A percentile compares a stretch with the other conserved stretches of the same genome.
Conservation (phyloP, 2,113 vertebrate species). For the Poeciliopsis turrubarensis region DNA sequence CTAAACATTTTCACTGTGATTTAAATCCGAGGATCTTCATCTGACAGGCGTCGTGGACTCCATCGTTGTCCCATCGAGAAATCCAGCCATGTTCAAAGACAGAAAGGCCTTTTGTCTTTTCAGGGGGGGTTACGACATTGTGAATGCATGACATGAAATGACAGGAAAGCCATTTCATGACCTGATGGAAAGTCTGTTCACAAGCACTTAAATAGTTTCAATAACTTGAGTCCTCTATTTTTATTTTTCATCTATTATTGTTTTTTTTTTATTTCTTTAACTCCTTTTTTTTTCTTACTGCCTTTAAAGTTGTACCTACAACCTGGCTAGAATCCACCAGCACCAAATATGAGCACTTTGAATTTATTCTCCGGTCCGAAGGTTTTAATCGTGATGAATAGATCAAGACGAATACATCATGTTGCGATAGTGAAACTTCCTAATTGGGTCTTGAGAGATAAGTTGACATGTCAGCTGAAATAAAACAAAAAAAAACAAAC, state of each 20-base stretch:
- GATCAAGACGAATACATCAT: not conserved
- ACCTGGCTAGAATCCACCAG: not conserved
- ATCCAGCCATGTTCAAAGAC: not conserved
- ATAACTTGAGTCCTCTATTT: not conserved
- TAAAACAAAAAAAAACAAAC: not conserved
- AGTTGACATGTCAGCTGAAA: constrained; percentile 1
- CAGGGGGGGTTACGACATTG: not conserved
- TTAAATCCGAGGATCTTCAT: too few relatives aligned
- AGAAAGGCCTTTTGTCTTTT: not conserved
- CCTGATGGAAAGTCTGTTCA: not conserved
- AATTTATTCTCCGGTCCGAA: not conserved
- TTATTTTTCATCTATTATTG: too few relatives aligned
- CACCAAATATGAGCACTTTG: not conserved
- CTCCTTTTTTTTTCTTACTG: not conserved
- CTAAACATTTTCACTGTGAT: too few relatives aligned
- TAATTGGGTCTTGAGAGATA: not conserved
- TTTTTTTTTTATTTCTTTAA: not conserved
- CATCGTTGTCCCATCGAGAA: too few relatives aligned
- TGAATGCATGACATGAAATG: not conserved
- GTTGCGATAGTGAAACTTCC: constrained; percentile 56
- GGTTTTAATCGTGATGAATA: not conserved
- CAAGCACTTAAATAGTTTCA: not conserved
- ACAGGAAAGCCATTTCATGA: not conserved
- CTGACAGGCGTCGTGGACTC: too few relatives aligned
- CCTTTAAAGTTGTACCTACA: not conserved